phyloP scores from a whole-genome alignment of 2,797 vertebrate genomes.

The Clangula hyemalis region DNA sequence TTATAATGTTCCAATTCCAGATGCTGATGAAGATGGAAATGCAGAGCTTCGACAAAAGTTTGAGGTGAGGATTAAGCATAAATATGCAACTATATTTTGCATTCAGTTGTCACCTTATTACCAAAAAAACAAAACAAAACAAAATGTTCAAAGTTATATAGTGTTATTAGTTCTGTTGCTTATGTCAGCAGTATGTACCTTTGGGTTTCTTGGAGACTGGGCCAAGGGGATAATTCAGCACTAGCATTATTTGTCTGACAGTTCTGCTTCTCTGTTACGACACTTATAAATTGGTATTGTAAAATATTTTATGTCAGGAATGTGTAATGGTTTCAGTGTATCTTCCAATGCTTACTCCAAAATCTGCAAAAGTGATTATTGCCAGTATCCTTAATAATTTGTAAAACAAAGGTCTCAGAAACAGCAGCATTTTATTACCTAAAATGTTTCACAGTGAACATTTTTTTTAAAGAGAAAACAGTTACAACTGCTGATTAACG shows the following conservation, averaged over 20 bases:
- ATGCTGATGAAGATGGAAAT: slow-evolving; percentile 90
- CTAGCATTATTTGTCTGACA: neutral
- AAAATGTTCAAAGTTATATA: neutral
- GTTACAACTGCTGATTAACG: neutral
- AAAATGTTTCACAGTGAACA: neutral
- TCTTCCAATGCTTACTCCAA: neutral
- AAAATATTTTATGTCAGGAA: neutral
- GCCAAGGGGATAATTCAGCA: neutral
- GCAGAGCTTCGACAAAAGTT: slow-evolving; percentile 94
- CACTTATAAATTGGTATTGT: neutral
- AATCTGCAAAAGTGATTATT: neutral
- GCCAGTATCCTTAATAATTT: neutral
- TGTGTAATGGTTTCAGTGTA: neutral
- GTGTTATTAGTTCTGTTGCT: neutral
- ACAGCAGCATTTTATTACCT: neutral
- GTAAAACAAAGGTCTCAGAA: neutral
- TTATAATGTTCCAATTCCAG: slow-evolving; percentile 96
- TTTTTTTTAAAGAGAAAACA: neutral
- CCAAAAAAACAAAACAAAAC: neutral
- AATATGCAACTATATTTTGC: neutral
- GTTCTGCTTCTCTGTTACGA: neutral
- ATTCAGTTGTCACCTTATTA: neutral
- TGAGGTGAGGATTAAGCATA: slow-evolving; percentile 85
- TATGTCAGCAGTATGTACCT: neutral
- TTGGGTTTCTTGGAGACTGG: neutral